These are phyloP conservation scores for Esox masquinongy DNA, from an alignment of 2,797 vertebrate species.

Conservation along the genomic window DNA sequence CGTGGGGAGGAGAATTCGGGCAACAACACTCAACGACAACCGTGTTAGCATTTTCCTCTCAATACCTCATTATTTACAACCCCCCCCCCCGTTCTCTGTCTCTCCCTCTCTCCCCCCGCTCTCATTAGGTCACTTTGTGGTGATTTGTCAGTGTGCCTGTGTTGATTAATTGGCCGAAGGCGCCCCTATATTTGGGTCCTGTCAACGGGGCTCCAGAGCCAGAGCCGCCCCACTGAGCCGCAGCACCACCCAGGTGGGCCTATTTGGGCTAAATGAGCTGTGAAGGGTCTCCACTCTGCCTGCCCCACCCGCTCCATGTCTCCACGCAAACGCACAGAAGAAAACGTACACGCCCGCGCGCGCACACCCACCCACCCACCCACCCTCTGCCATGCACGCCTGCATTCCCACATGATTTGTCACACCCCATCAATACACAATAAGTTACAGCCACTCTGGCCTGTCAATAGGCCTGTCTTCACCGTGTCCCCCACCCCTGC, in stretches of 20 bases:
- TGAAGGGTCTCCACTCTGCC: constrained; percentile 91
- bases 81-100: constrained; percentile 51
- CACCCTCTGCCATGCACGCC: constrained; percentile 80
- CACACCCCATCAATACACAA: constrained; percentile 94
- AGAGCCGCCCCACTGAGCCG: constrained; percentile 82
- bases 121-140: constrained; percentile 79
- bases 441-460: constrained; percentile 93
- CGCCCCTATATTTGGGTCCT: constrained; percentile 84
- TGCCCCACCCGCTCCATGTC: neutral
- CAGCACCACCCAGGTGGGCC: constrained; percentile 95
- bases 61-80: constrained; percentile 61
- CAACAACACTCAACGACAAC: constrained; percentile 59
- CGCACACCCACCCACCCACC: constrained; percentile 63
- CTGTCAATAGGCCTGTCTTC: constrained; percentile 89
- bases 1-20: constrained; percentile 29
- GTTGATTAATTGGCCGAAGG: constrained; percentile 87
- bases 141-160: constrained; percentile 85
- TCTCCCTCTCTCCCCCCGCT: constrained; percentile 56
- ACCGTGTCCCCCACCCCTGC: constrained; percentile 69
- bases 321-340: neutral
- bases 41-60: constrained; percentile 63
- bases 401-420: constrained; percentile 88
- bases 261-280: constrained; percentile 98
- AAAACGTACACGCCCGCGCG: constrained; percentile 49
- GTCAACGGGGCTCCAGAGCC: constrained; percentile 85